Conservation (phyloP, 2,888 invertebrate species). For the Onthophagus sagittarius region DNA sequence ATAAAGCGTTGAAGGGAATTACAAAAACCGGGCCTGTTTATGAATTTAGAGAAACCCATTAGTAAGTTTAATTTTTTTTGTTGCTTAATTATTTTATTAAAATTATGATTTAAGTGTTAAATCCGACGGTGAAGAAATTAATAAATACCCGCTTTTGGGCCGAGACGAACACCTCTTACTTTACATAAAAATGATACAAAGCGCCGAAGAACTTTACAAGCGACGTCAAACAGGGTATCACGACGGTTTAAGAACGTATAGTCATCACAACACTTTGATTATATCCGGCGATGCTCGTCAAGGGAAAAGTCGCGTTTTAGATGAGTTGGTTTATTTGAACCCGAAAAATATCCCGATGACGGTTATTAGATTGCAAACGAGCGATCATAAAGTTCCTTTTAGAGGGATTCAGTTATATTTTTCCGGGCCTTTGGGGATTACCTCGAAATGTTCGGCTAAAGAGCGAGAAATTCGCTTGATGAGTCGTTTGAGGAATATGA, state of each 20-base stretch:
- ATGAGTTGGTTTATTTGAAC: constrained; percentile 54
- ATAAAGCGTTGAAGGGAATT: constrained; percentile 59
- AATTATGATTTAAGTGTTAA: background rate
- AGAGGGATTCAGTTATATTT: constrained; percentile 49
- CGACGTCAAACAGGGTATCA: constrained; percentile 13
- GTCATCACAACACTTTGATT: constrained; percentile 32
- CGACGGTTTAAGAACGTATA: constrained; percentile 19
- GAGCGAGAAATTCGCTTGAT: constrained; percentile 47
- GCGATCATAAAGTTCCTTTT: constrained; percentile 47
- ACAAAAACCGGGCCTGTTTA: constrained; percentile 61
- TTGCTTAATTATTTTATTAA: too few relatives aligned
- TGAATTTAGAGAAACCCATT: constrained; percentile 52
- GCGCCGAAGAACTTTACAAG: constrained; percentile 20
- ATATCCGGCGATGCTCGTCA: constrained; percentile 55
- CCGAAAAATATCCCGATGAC: constrained; percentile 44
- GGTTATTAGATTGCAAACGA: constrained; percentile 41
- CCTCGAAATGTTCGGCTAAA: constrained; percentile 35
- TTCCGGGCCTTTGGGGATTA: constrained; percentile 44
- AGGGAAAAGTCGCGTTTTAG: constrained; percentile 60
- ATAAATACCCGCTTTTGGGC: constrained; percentile 53
- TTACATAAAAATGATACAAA: constrained; percentile 33
- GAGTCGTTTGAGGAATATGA: constrained; percentile 37
- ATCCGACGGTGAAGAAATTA: constrained; percentile 16
- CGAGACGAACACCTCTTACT: constrained; percentile 45
- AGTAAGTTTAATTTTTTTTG: constrained; percentile 16